phyloP scores from a whole-genome alignment of 2,888 invertebrate genomes.

The Agelastica alni region DNA sequence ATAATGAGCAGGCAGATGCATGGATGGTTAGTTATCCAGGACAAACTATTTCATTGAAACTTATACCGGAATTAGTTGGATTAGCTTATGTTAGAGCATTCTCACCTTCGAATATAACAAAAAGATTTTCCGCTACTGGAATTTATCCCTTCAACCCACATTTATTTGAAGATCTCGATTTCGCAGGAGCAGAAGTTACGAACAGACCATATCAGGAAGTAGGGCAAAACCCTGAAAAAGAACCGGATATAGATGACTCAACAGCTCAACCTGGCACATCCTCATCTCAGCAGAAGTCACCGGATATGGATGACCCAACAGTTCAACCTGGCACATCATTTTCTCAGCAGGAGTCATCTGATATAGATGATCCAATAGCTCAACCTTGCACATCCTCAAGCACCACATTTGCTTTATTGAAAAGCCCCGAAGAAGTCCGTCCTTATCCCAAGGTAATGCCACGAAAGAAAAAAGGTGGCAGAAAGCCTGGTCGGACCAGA shows the following conservation, averaged over 20 bases:
- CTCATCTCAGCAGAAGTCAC: too few relatives aligned
- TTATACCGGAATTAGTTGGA: conserved; percentile 19
- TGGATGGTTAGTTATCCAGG: conserved; percentile 20
- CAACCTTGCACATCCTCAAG: conserved; percentile 16
- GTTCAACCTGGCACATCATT: too few relatives aligned
- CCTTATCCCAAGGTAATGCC: conserved; percentile 13
- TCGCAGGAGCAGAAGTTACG: conserved; percentile 26
- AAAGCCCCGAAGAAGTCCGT: conserved; percentile 9
- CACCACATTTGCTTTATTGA: conserved; percentile 4
- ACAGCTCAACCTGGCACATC: too few relatives aligned
- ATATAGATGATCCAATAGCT: conserved; percentile 14
- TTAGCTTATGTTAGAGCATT: conserved; percentile 21
- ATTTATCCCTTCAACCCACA: conserved; percentile 28
- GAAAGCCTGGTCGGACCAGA: conserved; percentile 20
- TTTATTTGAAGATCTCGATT: conserved; percentile 27
- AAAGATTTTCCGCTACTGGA: conserved; percentile 24
- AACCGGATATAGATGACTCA: too few relatives aligned
- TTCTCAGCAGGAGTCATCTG: too few relatives aligned
- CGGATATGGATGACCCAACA: too few relatives aligned
- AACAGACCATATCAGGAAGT: conserved; percentile 24
- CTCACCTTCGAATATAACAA: too few relatives aligned
- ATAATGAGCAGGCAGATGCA: too few relatives aligned
- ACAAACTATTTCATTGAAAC: conserved; percentile 21
- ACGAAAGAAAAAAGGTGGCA: too few relatives aligned
- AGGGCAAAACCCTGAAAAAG: conserved; percentile 13